These are phyloP conservation scores for Tenthredo distinguenda DNA, from an alignment of 2,888 invertebrate species.

Conservation along the genomic window DNA sequence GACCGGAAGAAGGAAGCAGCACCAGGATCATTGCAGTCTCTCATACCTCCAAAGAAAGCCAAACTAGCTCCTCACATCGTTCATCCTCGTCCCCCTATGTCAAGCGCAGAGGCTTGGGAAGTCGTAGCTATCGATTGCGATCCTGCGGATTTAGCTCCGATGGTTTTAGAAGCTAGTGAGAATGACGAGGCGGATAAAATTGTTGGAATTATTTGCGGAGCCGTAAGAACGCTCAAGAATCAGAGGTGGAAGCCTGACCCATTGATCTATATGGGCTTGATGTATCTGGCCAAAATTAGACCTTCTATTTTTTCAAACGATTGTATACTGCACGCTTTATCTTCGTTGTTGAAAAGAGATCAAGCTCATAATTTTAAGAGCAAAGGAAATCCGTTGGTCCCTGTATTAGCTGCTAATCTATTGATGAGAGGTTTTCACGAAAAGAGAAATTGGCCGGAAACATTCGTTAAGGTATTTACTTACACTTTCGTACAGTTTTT, in stretches of 20 bases:
- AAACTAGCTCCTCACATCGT: constrained; percentile 77
- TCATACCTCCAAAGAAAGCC: constrained; percentile 83
- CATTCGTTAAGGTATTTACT: constrained; percentile 88
- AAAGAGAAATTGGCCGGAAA: constrained; percentile 93
- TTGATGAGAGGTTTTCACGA: constrained; percentile 90
- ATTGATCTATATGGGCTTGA: constrained; percentile 86
- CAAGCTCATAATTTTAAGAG: constrained; percentile 85
- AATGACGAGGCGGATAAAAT: constrained; percentile 90
- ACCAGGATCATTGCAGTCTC: constrained; percentile 79
- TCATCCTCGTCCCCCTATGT: constrained; percentile 73
- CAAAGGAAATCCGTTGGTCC: constrained; percentile 89
- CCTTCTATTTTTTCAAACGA: constrained; percentile 89
- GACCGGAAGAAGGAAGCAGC: constrained; percentile 87
- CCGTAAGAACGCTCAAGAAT: constrained; percentile 88
- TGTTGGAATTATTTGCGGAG: constrained; percentile 90
- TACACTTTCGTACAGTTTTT: background rate
- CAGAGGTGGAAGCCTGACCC: constrained; percentile 92
- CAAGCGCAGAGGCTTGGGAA: constrained; percentile 85
- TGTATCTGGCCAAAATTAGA: constrained; percentile 90
- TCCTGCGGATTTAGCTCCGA: constrained; percentile 87
- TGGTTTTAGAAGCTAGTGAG: constrained; percentile 87
- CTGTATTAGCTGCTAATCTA: constrained; percentile 91
- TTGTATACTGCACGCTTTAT: constrained; percentile 87
- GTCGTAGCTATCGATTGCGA: constrained; percentile 89
- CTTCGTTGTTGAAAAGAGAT: constrained; percentile 91